Conservation (phyloP, 2,797 vertebrate species). For the Triplophysa yarkandensis region DNA sequence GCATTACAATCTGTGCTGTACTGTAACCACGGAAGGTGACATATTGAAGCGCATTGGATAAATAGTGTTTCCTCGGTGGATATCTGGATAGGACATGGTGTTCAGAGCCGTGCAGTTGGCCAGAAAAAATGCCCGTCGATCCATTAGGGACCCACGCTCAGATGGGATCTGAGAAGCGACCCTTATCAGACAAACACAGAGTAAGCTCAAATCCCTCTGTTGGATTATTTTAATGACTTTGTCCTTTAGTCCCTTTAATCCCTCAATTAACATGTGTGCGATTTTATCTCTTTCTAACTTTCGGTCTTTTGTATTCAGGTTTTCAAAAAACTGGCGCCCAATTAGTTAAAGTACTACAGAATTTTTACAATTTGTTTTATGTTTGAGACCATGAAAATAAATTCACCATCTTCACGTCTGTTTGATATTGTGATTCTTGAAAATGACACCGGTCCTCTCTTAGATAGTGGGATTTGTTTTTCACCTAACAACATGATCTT, state of each 20-base stretch:
- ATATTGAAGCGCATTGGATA: slow-evolving; percentile 41
- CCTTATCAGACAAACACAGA: slow-evolving; percentile 47
- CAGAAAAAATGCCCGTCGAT: slow-evolving; percentile 58
- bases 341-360: no score
- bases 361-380: no score
- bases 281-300: slow-evolving; percentile 26
- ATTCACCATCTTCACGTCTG: no score
- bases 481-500: background rate
- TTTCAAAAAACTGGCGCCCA: background rate
- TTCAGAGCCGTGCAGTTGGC: slow-evolving; percentile 62
- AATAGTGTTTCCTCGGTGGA: slow-evolving; percentile 56
- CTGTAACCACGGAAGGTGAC: slow-evolving; percentile 40
- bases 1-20: slow-evolving; percentile 20
- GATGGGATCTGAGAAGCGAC: slow-evolving; percentile 11
- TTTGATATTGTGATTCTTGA: no score
- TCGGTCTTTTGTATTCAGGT: background rate
- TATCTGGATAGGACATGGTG: slow-evolving; percentile 49
- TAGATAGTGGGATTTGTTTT: no score
- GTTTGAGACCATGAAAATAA: no score
- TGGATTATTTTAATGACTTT: slow-evolving; percentile 29
- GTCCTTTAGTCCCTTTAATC: slow-evolving; percentile 23
- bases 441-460: no score
- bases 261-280: slow-evolving; percentile 13
- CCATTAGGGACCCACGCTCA: slow-evolving; percentile 63
- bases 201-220: slow-evolving; percentile 25